Evolutionary conservation across 2,888 invertebrate genomes (phyloP).

Genomic region (Polia nebulosa): DNA sequence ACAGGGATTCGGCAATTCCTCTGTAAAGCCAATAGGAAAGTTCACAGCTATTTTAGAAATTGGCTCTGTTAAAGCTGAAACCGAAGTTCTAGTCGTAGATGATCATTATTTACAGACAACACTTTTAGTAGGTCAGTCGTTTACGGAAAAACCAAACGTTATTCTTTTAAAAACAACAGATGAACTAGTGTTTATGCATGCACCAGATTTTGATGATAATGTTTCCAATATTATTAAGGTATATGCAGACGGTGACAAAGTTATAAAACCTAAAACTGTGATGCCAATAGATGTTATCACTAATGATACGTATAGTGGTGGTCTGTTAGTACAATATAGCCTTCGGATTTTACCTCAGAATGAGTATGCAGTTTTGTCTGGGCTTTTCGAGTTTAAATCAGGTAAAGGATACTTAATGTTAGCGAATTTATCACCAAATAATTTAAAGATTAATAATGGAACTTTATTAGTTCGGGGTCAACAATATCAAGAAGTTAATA

Average conservation of each 20-base stretch:
- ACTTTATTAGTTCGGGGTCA: neutral
- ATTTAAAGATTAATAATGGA: neutral
- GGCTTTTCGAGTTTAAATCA: neutral
- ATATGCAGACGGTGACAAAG: neutral
- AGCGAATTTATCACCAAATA: too few relatives aligned
- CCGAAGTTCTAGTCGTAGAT: conserved; percentile 10
- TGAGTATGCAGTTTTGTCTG: neutral
- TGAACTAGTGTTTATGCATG: conserved; percentile 6
- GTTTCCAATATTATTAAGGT: neutral
- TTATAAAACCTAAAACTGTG: conserved; percentile 1
- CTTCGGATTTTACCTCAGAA: conserved; percentile 8
- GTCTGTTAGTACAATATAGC: conserved; percentile 3
- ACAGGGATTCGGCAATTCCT: conserved; percentile 18
- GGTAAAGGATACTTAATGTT: too few relatives aligned
- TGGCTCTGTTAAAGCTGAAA: conserved; percentile 6
- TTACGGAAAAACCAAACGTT: conserved; percentile 21
- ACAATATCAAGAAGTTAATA: neutral
- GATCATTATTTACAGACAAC: conserved; percentile 15
- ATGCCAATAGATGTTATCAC: conserved; percentile 4
- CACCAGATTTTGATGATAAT: neutral
- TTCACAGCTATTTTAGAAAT: conserved; percentile 1
- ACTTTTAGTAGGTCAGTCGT: conserved; percentile 23
- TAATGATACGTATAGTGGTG: conserved; percentile 3
- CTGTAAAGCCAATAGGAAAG: conserved; percentile 17
- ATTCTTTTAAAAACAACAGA: conserved; percentile 12